A percentile compares a stretch with the other conserved stretches of the same genome.
phyloP scores from a whole-genome alignment of 2,888 invertebrate genomes.

The Ptycholaimellus sp. region DNA sequence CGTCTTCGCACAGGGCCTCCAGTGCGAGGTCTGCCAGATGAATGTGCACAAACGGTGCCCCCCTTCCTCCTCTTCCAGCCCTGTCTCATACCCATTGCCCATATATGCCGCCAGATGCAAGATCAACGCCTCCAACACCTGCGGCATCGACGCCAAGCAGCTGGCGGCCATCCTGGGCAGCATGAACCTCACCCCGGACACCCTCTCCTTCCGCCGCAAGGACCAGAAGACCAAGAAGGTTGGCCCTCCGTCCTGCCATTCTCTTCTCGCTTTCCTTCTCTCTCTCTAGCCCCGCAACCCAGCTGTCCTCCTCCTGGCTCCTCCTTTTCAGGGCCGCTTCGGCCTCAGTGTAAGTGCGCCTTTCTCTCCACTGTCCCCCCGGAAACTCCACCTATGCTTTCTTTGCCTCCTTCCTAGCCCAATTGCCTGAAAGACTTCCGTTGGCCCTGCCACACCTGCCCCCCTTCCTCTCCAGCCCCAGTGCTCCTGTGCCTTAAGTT shows the following conservation, averaged over 20 bases:
- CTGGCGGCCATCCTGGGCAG: slow-evolving; percentile 76
- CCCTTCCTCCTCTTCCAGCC: too few species aligned
- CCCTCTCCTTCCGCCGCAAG: slow-evolving; percentile 41
- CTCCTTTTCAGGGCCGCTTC: too few species aligned
- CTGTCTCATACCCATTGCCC: too few species aligned
- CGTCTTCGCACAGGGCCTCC: slow-evolving; percentile 76
- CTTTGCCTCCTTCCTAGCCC: too few species aligned
- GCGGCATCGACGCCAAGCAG: slow-evolving; percentile 85
- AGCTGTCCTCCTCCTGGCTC: too few species aligned
- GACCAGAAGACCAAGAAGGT: slow-evolving; percentile 30
- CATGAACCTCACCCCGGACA: slow-evolving; percentile 70
- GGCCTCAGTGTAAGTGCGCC: too few species aligned
- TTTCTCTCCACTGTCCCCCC: too few species aligned
- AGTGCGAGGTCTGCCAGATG: slow-evolving; percentile 61
- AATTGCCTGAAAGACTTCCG: too few species aligned
- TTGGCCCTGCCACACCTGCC: too few species aligned
- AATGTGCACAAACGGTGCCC: slow-evolving; percentile 71
- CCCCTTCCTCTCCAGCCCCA: too few species aligned
- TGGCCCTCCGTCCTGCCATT: not conserved
- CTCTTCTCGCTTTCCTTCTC: not conserved
- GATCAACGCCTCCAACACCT: slow-evolving; percentile 96
- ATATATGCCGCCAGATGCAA: slow-evolving; percentile 50
- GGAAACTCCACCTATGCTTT: too few species aligned
- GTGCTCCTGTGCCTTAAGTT: too few species aligned
- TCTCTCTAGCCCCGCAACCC: not conserved